Conservation (phyloP, 2,113 vertebrate species). For the Chlorocebus sabaeus region DNA sequence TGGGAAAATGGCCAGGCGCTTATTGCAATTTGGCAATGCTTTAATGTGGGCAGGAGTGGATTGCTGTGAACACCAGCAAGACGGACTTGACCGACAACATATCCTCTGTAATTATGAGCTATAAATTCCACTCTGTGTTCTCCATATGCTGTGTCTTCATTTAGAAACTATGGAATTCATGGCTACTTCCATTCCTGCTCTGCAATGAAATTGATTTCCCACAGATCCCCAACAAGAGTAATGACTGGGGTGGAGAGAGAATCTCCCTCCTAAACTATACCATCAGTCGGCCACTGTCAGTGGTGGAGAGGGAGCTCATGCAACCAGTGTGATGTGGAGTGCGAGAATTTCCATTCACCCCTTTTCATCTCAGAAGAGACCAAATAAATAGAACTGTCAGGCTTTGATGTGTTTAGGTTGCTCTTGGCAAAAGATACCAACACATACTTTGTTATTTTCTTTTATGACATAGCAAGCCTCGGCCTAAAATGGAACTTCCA, state of each 20-base stretch:
- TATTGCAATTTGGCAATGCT: neutral
- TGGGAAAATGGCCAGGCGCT: neutral
- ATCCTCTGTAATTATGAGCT: slow-evolving; percentile 49
- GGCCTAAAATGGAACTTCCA: slow-evolving; percentile 35
- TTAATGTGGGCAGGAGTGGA: neutral
- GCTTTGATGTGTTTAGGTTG: slow-evolving; percentile 1
- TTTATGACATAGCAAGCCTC: slow-evolving; percentile 26
- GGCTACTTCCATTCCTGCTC: neutral
- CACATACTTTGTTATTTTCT: slow-evolving; percentile 15
- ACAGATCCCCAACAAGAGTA: slow-evolving; percentile 16
- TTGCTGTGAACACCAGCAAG: neutral
- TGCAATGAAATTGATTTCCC: slow-evolving; percentile 39
- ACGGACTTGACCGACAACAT: neutral
- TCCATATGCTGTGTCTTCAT: slow-evolving; percentile 44
- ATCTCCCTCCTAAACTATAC: neutral
- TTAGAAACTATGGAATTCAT: slow-evolving; percentile 47
- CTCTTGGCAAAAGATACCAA: slow-evolving; percentile 26
- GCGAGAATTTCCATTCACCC: neutral
- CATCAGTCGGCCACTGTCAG: neutral
- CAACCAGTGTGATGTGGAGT: neutral
- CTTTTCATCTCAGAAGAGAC: slow-evolving; percentile 26
- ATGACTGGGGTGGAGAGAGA: neutral
- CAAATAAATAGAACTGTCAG: neutral
- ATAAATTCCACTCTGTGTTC: slow-evolving; percentile 31
- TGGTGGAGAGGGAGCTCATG: neutral